phyloP scores from a whole-genome alignment of 2,888 invertebrate genomes.

The Acleris literana region DNA sequence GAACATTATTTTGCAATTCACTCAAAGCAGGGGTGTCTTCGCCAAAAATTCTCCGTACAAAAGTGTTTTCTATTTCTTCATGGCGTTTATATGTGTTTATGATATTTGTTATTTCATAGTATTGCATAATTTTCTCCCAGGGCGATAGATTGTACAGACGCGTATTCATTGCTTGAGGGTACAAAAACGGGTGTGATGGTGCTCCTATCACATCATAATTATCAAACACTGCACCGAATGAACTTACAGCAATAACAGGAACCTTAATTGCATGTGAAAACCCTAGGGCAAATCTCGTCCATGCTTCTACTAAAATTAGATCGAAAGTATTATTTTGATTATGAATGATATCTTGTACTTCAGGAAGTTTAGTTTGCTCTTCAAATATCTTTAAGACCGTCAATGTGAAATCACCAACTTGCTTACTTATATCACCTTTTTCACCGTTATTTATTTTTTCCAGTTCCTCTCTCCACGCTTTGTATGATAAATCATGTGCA shows the following conservation, averaged over 20 bases:
- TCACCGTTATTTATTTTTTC: not conserved
- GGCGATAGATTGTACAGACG: constrained; percentile 46
- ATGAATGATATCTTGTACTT: constrained; percentile 25
- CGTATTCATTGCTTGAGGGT: constrained; percentile 44
- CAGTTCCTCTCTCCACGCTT: constrained; percentile 31
- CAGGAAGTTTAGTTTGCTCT: not conserved
- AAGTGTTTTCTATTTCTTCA: constrained; percentile 39
- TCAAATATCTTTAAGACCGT: not conserved
- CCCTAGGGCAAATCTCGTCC: constrained; percentile 43
- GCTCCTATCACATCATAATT: constrained; percentile 46
- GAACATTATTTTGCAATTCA: constrained; percentile 52
- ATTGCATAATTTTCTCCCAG: constrained; percentile 49
- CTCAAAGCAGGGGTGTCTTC: constrained; percentile 41
- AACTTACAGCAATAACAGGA: constrained; percentile 59
- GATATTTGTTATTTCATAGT: constrained; percentile 39
- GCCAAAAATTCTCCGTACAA: constrained; percentile 46
- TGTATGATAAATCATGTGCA: constrained; percentile 51
- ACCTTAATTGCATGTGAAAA: constrained; percentile 52
- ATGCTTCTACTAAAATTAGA: constrained; percentile 55
- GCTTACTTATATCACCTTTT: not conserved
- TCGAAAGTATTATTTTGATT: constrained; percentile 47
- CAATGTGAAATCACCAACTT: not conserved
- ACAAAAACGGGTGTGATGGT: constrained; percentile 49
- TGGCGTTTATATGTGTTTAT: constrained; percentile 21
- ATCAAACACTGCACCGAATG: constrained; percentile 45